phyloP scores from a whole-genome alignment of 2,888 invertebrate genomes.

The Drosophila melanosoma region DNA sequence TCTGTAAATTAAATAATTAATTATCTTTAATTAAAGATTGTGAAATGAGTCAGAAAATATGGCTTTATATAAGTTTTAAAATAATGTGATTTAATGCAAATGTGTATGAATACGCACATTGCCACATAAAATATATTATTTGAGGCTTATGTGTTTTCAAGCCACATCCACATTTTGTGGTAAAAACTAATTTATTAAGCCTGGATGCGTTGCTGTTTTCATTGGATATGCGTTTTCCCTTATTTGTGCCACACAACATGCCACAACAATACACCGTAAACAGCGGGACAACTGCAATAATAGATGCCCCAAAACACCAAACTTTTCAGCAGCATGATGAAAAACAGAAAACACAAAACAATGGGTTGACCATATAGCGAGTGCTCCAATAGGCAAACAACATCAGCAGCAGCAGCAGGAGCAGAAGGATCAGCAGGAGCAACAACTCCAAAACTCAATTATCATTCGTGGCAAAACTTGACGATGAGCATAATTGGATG shows the following conservation, averaged over 20 bases:
- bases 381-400: conserved; percentile 51
- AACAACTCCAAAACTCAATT: conserved; percentile 63
- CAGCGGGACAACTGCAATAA: conserved; percentile 37
- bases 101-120: not conserved
- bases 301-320: conserved; percentile 16
- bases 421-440: not conserved
- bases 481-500: conserved; percentile 63
- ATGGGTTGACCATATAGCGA: conserved; percentile 43
- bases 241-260: conserved; percentile 9
- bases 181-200: conserved; percentile 62
- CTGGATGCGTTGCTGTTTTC: conserved; percentile 45
- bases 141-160: conserved; percentile 44
- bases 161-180: conserved; percentile 41
- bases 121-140: conserved; percentile 14
- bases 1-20: not conserved
- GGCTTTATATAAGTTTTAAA: not conserved
- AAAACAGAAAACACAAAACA: conserved; percentile 39
- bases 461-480: conserved; percentile 71
- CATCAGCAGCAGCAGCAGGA: conserved; percentile 14
- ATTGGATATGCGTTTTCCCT: conserved; percentile 34
- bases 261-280: conserved; percentile 38
- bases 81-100: not conserved
- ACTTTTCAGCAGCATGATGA: conserved; percentile 18
- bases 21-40: not conserved
- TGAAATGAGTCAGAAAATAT: not conserved